phyloP scores from a whole-genome alignment of 2,113 vertebrate genomes.

The Haemorhous mexicanus region DNA sequence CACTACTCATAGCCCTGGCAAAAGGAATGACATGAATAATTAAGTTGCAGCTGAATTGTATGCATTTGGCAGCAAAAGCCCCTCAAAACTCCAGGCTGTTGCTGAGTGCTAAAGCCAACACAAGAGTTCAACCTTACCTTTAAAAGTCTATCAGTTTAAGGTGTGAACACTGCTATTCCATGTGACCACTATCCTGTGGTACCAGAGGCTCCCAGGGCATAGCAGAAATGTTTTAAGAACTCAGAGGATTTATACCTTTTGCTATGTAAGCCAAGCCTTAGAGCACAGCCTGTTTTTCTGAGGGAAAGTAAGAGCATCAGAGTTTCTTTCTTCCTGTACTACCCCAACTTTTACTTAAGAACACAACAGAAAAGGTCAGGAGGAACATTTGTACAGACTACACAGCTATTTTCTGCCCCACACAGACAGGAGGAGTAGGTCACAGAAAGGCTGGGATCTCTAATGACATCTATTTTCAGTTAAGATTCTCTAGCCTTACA shows the following conservation, averaged over 20 bases:
- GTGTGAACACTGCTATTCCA: neutral
- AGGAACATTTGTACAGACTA: neutral
- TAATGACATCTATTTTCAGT: slow-evolving; percentile 58
- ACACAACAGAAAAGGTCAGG: neutral
- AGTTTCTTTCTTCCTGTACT: neutral
- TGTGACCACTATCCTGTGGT: neutral
- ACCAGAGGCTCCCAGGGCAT: neutral
- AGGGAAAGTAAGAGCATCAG: neutral
- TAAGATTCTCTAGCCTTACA: slow-evolving; percentile 42
- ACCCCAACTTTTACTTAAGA: neutral
- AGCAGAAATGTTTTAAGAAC: neutral
- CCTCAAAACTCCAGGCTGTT: neutral
- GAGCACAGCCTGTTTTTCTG: neutral
- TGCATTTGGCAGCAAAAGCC: neutral
- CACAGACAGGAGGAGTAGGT: neutral
- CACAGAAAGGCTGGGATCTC: slow-evolving; percentile 45
- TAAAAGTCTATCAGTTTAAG: neutral
- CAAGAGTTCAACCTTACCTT: neutral
- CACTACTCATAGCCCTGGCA: neutral
- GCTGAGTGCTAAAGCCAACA: accelerated
- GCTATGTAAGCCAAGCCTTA: neutral
- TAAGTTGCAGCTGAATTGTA: neutral
- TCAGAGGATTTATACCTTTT: neutral
- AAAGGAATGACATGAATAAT: neutral
- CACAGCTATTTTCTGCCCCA: slow-evolving; percentile 4